phyloP scores from a whole-genome alignment of 2,888 invertebrate species.

The Pheosia tremula region DNA sequence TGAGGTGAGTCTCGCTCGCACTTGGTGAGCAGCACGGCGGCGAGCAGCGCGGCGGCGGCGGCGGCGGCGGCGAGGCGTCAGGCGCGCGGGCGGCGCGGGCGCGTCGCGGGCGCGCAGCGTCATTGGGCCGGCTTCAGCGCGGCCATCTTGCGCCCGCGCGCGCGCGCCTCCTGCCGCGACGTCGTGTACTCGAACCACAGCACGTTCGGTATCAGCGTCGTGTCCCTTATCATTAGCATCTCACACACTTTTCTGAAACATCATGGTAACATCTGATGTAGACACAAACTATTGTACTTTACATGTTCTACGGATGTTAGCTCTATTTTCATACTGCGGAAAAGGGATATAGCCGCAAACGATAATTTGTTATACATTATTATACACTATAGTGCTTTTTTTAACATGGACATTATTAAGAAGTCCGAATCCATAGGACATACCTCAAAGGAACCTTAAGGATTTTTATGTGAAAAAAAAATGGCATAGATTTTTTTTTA shows the following conservation, averaged over 20 bases:
- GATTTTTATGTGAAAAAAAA: too few species aligned
- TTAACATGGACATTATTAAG: too few species aligned
- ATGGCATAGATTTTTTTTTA: too few species aligned
- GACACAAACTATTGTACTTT: too few species aligned
- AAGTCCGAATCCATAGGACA: too few species aligned
- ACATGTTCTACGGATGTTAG: too few species aligned
- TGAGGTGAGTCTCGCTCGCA: constrained; percentile 37
- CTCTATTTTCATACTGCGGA: too few species aligned
- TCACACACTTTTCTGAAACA: constrained; percentile 91
- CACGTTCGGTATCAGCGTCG: constrained; percentile 95
- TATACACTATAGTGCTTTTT: too few species aligned
- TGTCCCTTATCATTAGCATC: constrained; percentile 93
- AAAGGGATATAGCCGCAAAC: too few species aligned
- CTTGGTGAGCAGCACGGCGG: constrained; percentile 73
- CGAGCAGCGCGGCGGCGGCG: constrained; percentile 65
- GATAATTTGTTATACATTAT: too few species aligned
- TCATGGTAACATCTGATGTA: neutral
- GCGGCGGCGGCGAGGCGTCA: constrained; percentile 71
- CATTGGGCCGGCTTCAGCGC: constrained; percentile 92
- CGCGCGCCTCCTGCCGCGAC: constrained; percentile 92
- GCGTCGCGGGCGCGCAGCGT: constrained; percentile 84
- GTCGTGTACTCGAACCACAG: constrained; percentile 97
- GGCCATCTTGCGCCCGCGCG: constrained; percentile 91
- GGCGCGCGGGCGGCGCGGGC: constrained; percentile 74
- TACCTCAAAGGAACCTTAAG: too few species aligned